A percentile compares a stretch with the other conserved stretches of the same genome.
phyloP scores from a whole-genome alignment of 2,113 vertebrate genomes.

The Tychaedon coryphoeus region DNA sequence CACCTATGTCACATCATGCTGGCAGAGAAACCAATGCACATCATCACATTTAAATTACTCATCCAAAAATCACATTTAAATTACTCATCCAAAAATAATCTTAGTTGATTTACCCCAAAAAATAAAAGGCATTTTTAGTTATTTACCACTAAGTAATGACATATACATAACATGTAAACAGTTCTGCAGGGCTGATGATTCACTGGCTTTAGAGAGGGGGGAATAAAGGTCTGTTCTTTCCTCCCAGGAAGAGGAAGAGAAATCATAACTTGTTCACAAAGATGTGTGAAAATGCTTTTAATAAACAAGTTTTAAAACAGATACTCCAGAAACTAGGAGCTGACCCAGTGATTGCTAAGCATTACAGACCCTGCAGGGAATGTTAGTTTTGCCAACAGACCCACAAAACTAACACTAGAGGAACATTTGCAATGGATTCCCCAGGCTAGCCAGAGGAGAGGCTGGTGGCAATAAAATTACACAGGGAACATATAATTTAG shows the following conservation, averaged over 20 bases:
- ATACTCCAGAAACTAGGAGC: not conserved
- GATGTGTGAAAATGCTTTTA: not conserved
- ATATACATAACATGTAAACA: not conserved
- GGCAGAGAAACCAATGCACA: not conserved
- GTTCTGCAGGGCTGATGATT: not conserved
- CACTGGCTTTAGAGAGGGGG: not conserved
- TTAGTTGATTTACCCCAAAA: not conserved
- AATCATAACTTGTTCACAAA: not conserved
- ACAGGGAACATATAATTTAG: not conserved
- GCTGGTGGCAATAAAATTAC: not conserved
- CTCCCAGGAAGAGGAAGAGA: not conserved
- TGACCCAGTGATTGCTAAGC: not conserved
- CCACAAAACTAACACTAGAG: not conserved
- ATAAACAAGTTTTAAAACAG: not conserved
- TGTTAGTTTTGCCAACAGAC: not conserved
- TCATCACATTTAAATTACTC: conserved; percentile 13
- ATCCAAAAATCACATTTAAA: conserved; percentile 24
- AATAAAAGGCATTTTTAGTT: conserved; percentile 24
- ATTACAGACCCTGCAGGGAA: not conserved
- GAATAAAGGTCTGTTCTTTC: not conserved
- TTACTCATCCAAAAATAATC: conserved; percentile 10
- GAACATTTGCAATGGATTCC: not conserved
- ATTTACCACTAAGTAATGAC: not conserved
- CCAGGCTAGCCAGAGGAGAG: not conserved
- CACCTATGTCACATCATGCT: conserved; percentile 17